These are phyloP conservation scores for Otolemur crassicaudatus DNA, from an alignment of 2,797 vertebrate genomes.

Conservation along the genomic window DNA sequence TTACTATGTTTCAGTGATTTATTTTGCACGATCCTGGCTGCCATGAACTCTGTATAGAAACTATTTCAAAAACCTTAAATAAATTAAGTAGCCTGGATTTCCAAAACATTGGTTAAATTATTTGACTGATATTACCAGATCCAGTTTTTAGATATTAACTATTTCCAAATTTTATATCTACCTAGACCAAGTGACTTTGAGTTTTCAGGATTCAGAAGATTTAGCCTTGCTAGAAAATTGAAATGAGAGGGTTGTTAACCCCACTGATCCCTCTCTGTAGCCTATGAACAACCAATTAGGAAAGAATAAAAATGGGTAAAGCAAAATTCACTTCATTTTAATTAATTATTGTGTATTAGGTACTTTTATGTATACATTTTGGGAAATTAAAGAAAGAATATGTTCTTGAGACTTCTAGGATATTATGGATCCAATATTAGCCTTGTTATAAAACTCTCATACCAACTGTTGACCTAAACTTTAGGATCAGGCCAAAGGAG, in stretches of 20 bases:
- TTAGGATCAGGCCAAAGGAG: background rate
- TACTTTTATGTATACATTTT: background rate
- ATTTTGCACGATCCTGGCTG: conserved; percentile 75
- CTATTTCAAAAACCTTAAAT: background rate
- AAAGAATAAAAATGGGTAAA: background rate
- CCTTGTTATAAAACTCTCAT: background rate
- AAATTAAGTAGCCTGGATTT: background rate
- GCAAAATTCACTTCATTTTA: background rate
- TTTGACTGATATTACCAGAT: background rate
- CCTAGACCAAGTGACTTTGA: background rate
- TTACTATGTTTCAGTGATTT: conserved; percentile 83
- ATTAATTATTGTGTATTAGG: background rate
- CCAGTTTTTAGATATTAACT: background rate
- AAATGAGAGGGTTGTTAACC: background rate
- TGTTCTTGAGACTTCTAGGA: background rate
- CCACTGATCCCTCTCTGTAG: background rate
- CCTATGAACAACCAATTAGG: background rate
- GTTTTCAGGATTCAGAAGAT: conserved; percentile 10
- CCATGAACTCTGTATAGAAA: conserved; percentile 20
- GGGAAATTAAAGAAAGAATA: background rate
- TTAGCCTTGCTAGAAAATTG: background rate
- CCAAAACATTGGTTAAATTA: background rate
- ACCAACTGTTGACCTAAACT: background rate
- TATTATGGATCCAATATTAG: background rate
- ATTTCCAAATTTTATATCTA: background rate